Base-by-base conservation (phyloP, 2,888 invertebrate species). In the Sepiola atlantica region DNA sequence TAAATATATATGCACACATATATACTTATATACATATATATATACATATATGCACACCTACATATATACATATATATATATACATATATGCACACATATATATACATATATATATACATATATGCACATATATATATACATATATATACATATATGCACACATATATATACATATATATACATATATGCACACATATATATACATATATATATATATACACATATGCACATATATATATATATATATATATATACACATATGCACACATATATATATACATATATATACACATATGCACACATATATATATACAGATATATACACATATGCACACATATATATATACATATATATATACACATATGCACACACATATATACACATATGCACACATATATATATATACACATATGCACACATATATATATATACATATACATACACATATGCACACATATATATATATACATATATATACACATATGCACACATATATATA, bases 91-190 rank as follows among this genome's bases (percentile, higher is more conserved):
- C n/a, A n/a, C n/a, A n/a, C n/a, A 55, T 32, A 94, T 90, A 94
- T 12, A 94, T n/a, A 32, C 8, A 35, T 55, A 77, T 32, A 77
- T 57, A 90, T 91, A 35, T 8, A 92, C 6, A 94, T 92, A 93
- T 57, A 35, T 94, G 45, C 8, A 94, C 24, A 54, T 6, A 35
- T 35, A 94, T 45, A n/a, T 28, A 94, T 55, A 94, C 32, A 94
- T 61, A 94, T 94, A 61, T 77, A 94, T 94, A 94, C 32, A 45
- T 94, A 77, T 45, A 94, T 55, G 35, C 32, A 35, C 28, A 94
- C 90, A 92, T 18, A 32, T 77, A n/a, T n/a, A n/a, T 18, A 77
- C 4, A 28, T 35, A 45, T 10, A 93, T n/a, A 4, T 45, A 2
- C 1, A 94, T 12, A 77, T 16, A 12, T 16, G n/a, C 24, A 45